Percentiles rank a stretch among this genome's conserved stretches.
phyloP scores from a whole-genome alignment of 1,140 invertebrate species.

The Grapholita molesta region DNA sequence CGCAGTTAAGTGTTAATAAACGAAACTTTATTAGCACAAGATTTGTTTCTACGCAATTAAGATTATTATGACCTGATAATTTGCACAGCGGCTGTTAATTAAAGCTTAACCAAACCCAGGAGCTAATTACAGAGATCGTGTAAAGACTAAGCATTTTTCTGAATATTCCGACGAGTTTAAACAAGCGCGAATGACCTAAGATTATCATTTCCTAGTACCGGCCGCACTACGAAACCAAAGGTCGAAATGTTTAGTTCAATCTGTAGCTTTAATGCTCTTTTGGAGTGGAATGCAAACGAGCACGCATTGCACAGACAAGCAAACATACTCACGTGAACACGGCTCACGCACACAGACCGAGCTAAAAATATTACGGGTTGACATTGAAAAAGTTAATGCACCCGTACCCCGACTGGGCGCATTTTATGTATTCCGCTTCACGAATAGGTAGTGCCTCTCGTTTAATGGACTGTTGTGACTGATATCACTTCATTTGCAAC shows the following conservation, averaged over 20 bases:
- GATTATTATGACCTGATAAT: not conserved
- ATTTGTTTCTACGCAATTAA: conserved; percentile 9
- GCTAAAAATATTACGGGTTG: conserved; percentile 75
- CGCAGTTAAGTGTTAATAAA: not conserved
- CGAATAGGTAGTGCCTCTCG: conserved; percentile 43
- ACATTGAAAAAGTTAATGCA: conserved; percentile 77
- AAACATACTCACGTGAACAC: conserved; percentile 38
- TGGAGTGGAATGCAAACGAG: not conserved
- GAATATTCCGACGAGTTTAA: conserved; percentile 35
- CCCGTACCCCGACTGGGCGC: conserved; percentile 52
- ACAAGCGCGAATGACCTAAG: conserved; percentile 54
- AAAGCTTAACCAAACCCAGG: not conserved
- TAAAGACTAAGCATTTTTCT: conserved; percentile 39
- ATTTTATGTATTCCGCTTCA: conserved; percentile 56
- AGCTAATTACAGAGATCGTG: conserved; percentile 2
- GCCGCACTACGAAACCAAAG: conserved; percentile 18
- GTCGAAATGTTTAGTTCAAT: not conserved
- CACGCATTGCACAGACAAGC: conserved; percentile 15
- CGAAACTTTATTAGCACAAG: not conserved
- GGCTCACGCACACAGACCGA: conserved; percentile 53
- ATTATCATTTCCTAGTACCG: conserved; percentile 63
- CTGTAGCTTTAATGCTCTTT: not conserved
- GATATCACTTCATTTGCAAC: conserved; percentile 38
- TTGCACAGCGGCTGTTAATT: not conserved
- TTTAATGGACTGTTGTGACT: conserved; percentile 65